A percentile compares a stretch with the other conserved stretches of the same genome.
phyloP scores from a whole-genome alignment of 2,888 invertebrate species.

The Thereva unica region DNA sequence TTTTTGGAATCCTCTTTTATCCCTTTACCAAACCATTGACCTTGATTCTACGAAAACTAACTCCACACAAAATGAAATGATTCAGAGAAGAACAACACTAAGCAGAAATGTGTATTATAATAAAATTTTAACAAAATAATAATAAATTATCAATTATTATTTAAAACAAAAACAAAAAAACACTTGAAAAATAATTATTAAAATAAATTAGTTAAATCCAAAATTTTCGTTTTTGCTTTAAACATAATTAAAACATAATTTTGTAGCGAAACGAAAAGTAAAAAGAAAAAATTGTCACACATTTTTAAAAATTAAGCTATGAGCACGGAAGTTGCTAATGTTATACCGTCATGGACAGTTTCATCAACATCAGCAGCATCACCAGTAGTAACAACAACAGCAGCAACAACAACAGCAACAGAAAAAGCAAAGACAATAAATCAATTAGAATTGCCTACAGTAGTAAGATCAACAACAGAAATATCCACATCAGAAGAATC shows the following conservation, averaged over 20 bases:
- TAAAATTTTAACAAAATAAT: no score
- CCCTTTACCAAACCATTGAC: no score
- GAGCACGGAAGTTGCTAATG: slow-evolving; percentile 35
- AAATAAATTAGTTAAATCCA: no score
- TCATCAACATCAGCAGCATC: slow-evolving; percentile 12
- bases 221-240: slow-evolving; percentile 13
- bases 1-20: no score
- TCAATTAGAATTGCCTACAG: not conserved
- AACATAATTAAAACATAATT: slow-evolving; percentile 7
- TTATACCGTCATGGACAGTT: slow-evolving; percentile 30
- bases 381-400: not conserved
- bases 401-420: slow-evolving; percentile 15
- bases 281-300: not conserved
- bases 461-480: slow-evolving; percentile 15
- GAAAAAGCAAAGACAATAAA: slow-evolving; percentile 6
- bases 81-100: no score
- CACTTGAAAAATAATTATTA: no score
- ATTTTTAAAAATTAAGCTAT: slow-evolving; percentile 19
- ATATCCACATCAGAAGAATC: not conserved
- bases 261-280: slow-evolving; percentile 15
- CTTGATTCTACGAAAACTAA: no score
- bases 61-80: no score
- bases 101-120: no score
- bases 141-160: no score
- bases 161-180: no score